Evolutionary conservation across 1,140 invertebrate genomes (phyloP).

Genomic region (Wasmannia auropunctata): DNA sequence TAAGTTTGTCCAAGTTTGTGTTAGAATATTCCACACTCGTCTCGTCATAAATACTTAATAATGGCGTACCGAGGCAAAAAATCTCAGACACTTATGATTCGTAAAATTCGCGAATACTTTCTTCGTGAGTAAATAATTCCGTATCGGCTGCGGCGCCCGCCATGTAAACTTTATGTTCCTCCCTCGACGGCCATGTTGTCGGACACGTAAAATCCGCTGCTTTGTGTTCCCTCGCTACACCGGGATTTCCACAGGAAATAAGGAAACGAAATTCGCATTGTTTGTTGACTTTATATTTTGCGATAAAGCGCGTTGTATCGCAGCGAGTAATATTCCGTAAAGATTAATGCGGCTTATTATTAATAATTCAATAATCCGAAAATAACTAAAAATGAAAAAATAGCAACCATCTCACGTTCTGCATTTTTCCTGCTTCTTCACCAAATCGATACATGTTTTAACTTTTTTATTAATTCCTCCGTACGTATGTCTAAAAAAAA

Average conservation of each 20-base stretch:
- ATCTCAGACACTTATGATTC: conserved; percentile 60
- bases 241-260: conserved; percentile 49
- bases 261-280: conserved; percentile 54
- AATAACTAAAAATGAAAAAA: neutral
- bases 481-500: neutral
- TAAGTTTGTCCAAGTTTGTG: conserved; percentile 27
- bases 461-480: neutral
- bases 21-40: conserved; percentile 39
- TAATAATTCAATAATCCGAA: conserved; percentile 19
- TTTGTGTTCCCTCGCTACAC: conserved; percentile 39
- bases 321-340: neutral
- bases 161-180: conserved; percentile 43
- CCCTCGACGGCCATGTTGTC: conserved; percentile 44
- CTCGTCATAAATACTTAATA: conserved; percentile 37
- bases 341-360: neutral
- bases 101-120: conserved; percentile 56
- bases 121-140: conserved; percentile 54
- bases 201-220: conserved; percentile 47
- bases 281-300: conserved; percentile 49
- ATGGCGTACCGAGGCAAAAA: conserved; percentile 35
- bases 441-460: neutral
- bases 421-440: neutral
- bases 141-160: conserved; percentile 27
- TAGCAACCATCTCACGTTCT: neutral
- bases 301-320: neutral